Conservation (phyloP, 2,113 vertebrate genomes). For the Lepidothrix coronata region DNA sequence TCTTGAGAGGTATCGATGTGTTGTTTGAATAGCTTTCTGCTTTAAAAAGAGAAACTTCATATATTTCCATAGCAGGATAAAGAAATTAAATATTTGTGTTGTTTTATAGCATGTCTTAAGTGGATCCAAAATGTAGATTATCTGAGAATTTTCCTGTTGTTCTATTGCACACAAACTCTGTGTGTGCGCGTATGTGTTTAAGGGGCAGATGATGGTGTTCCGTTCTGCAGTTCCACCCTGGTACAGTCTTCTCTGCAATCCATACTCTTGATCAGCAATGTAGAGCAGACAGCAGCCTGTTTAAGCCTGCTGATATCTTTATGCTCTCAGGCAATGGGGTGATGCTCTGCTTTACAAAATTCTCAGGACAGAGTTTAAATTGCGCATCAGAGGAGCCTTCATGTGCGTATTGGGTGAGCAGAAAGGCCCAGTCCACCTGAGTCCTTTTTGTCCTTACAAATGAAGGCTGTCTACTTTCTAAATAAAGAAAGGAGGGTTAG, state of each 20-base stretch:
- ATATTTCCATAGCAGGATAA: neutral
- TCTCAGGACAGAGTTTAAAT: neutral
- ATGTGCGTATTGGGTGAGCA: neutral
- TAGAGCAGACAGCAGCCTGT: neutral
- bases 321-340: fast-evolving
- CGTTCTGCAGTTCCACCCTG: neutral
- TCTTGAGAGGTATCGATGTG: neutral
- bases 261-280: neutral
- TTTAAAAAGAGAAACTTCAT: neutral
- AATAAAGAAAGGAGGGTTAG: neutral
- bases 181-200: fast-evolving
- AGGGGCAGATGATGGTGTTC: neutral
- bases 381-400: neutral
- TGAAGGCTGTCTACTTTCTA: neutral
- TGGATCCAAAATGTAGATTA: neutral
- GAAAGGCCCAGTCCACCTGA: neutral
- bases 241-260: neutral
- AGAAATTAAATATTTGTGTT: neutral
- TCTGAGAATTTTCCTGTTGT: neutral
- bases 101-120: neutral
- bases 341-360: neutral
- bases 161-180: neutral
- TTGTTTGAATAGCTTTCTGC: neutral
- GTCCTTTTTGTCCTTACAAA: neutral
- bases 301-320: neutral